These are phyloP conservation scores for Mastacembelus armatus DNA, from an alignment of 2,797 vertebrate genomes.

Conservation along the genomic window DNA sequence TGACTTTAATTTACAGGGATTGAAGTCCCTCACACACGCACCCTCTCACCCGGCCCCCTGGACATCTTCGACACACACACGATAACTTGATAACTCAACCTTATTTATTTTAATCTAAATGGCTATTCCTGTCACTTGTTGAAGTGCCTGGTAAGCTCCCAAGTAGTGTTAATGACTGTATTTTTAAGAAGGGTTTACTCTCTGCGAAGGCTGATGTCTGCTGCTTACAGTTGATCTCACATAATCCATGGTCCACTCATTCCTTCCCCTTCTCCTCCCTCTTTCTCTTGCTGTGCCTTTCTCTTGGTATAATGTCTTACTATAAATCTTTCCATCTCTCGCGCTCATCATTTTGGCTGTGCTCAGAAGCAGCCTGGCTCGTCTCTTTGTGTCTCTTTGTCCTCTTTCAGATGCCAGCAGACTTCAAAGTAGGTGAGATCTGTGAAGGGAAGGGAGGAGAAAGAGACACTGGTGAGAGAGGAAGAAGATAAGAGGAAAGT, in stretches of 20 bases:
- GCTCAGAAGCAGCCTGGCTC: constrained; percentile 9
- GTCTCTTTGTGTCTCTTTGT: constrained; percentile 52
- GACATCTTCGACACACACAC: constrained; percentile 50
- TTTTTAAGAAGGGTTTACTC: too few species aligned
- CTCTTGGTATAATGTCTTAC: too few species aligned
- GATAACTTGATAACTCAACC: too few species aligned
- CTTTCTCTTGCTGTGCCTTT: neutral
- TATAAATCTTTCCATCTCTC: constrained; percentile 17
- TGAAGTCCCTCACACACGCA: constrained; percentile 7
- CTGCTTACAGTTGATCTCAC: neutral
- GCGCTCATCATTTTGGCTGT: constrained; percentile 27
- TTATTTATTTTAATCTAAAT: too few species aligned
- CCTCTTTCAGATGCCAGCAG: constrained; percentile 47
- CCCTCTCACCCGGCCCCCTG: constrained; percentile 57
- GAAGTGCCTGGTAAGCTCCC: neutral
- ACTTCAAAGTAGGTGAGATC: constrained; percentile 65
- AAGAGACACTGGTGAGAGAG: constrained; percentile 1
- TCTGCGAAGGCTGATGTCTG: neutral
- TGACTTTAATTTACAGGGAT: constrained; percentile 38
- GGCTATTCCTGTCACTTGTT: too few species aligned
- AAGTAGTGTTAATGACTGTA: too few species aligned
- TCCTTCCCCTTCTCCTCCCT: neutral
- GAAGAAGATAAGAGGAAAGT: neutral
- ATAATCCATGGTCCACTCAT: neutral
- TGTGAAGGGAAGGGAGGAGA: constrained; percentile 24